Conservation (phyloP, 2,113 vertebrate species). For the Brachionichthys hirsutus region DNA sequence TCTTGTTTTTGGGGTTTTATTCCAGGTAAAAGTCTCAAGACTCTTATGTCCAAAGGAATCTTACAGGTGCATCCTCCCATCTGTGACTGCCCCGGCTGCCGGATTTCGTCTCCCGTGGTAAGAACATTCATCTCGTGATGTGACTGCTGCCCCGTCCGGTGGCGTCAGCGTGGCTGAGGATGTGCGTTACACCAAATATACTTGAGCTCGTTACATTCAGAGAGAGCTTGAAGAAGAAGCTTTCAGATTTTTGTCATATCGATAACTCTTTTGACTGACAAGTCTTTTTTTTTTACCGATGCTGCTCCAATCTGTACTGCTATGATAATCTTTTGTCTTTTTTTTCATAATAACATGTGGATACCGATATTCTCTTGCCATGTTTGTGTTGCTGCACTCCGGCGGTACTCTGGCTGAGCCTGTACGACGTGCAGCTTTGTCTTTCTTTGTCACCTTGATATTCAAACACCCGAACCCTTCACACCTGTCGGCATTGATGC, state of each 20-base stretch:
- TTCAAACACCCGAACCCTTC: constrained; percentile 45
- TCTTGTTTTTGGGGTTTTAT: constrained; percentile 29
- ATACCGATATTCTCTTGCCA: not conserved
- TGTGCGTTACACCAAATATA: too few species aligned
- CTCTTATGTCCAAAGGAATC: constrained; percentile 99
- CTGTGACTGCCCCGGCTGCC: constrained; percentile 99
- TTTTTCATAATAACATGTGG: too few species aligned
- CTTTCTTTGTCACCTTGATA: constrained; percentile 55
- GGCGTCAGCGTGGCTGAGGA: not conserved
- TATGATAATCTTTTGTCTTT: not conserved
- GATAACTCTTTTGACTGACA: not conserved
- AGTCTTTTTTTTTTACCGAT: too few species aligned
- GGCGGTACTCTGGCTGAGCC: not conserved
- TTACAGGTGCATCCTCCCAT: constrained; percentile 99
- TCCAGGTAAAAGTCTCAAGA: constrained; percentile 99
- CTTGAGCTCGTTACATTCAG: too few species aligned
- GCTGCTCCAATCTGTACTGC: too few species aligned
- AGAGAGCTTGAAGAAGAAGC: not conserved
- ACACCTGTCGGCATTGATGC: constrained; percentile 52
- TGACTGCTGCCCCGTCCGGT: too few species aligned
- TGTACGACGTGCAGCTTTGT: constrained; percentile 8
- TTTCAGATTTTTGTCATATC: not conserved
- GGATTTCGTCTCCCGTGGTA: constrained; percentile 99
- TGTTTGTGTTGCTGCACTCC: constrained; percentile 10
- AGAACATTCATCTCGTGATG: constrained; percentile 65